Conservation (phyloP, 1,140 invertebrate species). For the Rhyacophila brunnea region DNA sequence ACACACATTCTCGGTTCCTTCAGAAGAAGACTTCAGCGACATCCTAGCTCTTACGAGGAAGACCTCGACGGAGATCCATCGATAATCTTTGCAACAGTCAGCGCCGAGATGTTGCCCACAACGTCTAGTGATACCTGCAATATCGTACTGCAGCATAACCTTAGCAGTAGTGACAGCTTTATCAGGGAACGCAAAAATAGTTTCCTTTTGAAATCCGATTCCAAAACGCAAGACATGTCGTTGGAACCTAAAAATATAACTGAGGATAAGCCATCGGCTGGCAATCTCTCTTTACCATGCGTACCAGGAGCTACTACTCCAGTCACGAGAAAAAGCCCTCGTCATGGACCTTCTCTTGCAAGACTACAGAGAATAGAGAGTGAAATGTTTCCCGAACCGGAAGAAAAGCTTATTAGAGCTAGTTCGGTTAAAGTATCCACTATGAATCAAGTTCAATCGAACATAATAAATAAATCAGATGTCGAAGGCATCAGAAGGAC, state of each 20-base stretch:
- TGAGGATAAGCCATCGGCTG: neutral
- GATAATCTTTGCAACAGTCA: conserved; percentile 1
- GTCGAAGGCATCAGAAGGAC: no score
- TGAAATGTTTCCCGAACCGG: conserved; percentile 5
- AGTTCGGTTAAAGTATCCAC: neutral
- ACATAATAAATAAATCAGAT: no score
- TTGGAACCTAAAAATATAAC: neutral
- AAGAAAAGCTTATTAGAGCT: neutral
- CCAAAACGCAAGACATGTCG: neutral
- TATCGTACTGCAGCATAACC: neutral
- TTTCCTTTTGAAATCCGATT: neutral
- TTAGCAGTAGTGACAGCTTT: no score
- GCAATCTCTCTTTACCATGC: no score
- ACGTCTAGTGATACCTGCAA: neutral
- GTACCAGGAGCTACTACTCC: neutral
- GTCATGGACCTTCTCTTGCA: conserved; percentile 7
- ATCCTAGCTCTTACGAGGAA: conserved; percentile 26
- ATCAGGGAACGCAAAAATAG: neutral
- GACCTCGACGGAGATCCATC: conserved; percentile 20
- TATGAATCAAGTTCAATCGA: no score
- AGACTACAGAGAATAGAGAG: conserved; percentile 22
- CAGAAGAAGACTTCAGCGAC: conserved; percentile 9
- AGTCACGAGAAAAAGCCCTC: conserved; percentile 5
- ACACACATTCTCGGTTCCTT: no score
- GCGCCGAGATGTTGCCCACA: neutral